Evolutionary conservation across 2,888 invertebrate species (phyloP).

Genomic region (Heliconius cydno): DNA sequence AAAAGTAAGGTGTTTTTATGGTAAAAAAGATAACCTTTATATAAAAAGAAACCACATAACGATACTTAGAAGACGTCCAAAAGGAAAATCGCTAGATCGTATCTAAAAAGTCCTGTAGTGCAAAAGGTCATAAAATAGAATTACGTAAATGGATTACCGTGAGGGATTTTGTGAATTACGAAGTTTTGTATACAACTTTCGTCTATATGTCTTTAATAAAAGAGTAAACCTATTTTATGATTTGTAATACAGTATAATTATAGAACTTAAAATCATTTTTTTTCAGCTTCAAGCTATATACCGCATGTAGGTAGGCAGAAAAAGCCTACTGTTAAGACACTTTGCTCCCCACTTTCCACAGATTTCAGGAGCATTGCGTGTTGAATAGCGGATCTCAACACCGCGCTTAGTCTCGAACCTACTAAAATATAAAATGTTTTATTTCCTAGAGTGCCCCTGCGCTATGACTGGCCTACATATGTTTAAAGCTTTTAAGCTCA

Average conservation of each 20-base stretch:
- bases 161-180: not conserved
- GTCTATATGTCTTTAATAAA: not conserved
- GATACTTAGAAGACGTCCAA: conserved; percentile 8
- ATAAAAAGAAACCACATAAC: conserved; percentile 2
- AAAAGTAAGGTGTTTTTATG: not conserved
- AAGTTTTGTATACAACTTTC: not conserved
- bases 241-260: not conserved
- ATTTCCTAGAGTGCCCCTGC: too few relatives aligned
- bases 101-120: conserved; percentile 2
- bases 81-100: not conserved
- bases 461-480: not conserved
- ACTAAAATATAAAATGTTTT: too few relatives aligned
- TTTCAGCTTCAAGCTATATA: too few relatives aligned
- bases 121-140: conserved; percentile 7
- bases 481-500: not conserved
- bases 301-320: too few relatives aligned
- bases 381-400: too few relatives aligned
- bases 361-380: too few relatives aligned
- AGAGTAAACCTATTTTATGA: not conserved
- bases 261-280: too few relatives aligned
- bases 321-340: too few relatives aligned
- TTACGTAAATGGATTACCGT: conserved; percentile 17
- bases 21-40: not conserved
- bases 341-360: too few relatives aligned
- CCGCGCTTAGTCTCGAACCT: too few relatives aligned